A percentile compares a stretch with the other conserved stretches of the same genome.
Evolutionary conservation across 2,113 vertebrate genomes (phyloP).

Genomic region (Pygoscelis antarcticus): DNA sequence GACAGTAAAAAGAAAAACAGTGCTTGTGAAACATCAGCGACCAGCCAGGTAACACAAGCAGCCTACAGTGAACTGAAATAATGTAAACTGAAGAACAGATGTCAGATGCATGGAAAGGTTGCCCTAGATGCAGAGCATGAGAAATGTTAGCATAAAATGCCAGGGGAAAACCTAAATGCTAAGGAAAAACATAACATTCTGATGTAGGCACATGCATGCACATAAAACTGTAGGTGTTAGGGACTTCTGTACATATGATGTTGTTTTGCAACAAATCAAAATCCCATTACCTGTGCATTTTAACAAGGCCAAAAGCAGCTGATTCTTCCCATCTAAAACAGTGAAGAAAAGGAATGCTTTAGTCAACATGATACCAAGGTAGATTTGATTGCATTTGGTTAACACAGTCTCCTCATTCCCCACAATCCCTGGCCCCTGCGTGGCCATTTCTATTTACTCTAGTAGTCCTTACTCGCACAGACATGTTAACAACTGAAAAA

Average conservation of each 20-base stretch:
- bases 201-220: neutral
- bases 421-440: neutral
- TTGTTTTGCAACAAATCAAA: neutral
- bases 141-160: neutral
- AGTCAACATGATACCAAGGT: neutral
- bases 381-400: neutral
- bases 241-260: neutral
- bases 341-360: neutral
- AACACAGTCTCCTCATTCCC: neutral
- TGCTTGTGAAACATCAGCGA: neutral
- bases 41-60: neutral
- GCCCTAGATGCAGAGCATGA: neutral
- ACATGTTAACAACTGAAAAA: neutral
- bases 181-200: neutral
- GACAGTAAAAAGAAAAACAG: neutral
- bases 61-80: neutral
- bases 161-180: neutral
- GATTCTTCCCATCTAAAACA: conserved; percentile 93
- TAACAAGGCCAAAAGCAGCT: conserved; percentile 92
- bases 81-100: neutral
- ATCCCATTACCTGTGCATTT: conserved; percentile 92
- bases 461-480: neutral
- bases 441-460: neutral
- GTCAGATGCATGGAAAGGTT: neutral
- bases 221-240: neutral